Percentiles rank a stretch among this genome's conserved stretches.
Conservation (phyloP, 2,113 vertebrate genomes). For the Hydropotes inermis region DNA sequence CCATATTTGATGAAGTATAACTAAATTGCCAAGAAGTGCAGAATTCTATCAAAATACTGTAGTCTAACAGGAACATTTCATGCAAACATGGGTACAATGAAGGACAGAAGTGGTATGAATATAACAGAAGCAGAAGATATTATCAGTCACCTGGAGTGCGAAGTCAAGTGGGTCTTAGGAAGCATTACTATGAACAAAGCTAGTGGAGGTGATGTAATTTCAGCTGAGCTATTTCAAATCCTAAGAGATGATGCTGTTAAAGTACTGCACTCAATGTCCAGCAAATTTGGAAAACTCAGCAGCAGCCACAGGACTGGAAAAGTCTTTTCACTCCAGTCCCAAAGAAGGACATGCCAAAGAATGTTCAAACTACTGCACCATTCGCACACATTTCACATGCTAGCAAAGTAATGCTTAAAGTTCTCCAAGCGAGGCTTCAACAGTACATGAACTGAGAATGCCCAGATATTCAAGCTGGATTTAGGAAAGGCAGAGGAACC, state of each 20-base stretch:
- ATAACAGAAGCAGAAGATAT: neutral
- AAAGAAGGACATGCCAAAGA: neutral
- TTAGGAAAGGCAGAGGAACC: neutral
- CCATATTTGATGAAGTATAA: neutral
- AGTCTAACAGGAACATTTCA: neutral
- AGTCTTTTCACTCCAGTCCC: neutral
- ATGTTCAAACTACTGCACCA: neutral
- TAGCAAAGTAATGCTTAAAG: neutral
- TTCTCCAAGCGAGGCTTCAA: neutral
- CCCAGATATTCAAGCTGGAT: neutral
- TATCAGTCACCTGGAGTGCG: neutral
- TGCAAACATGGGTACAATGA: neutral
- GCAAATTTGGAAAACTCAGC: neutral
- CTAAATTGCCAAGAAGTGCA: neutral
- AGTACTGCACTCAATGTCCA: neutral
- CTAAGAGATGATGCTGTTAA: neutral
- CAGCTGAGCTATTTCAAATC: neutral
- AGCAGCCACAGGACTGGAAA: neutral
- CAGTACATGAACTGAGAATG: neutral
- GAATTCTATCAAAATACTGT: neutral
- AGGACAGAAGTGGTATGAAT: neutral
- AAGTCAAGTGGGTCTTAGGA: neutral
- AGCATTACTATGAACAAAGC: neutral
- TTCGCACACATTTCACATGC: neutral
- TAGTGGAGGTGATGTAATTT: neutral